Percentiles rank a stretch among this genome's conserved stretches.
These are phyloP conservation scores for Etheostoma nigrum DNA, from an alignment of 2,797 vertebrate species.

Conservation along the genomic window DNA sequence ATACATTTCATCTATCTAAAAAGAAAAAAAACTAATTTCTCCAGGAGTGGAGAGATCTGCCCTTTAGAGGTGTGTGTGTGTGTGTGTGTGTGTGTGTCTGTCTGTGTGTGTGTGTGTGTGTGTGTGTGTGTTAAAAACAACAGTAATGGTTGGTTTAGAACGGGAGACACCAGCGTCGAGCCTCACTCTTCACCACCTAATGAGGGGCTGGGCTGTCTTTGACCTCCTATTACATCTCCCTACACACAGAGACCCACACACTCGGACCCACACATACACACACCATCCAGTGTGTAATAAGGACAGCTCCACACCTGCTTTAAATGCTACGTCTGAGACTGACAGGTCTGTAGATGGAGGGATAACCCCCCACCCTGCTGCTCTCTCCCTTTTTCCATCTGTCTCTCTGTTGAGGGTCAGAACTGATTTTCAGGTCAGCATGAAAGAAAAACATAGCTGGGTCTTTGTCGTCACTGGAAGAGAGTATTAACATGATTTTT, in stretches of 20 bases:
- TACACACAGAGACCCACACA: conserved; percentile 33
- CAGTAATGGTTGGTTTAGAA: conserved; percentile 52
- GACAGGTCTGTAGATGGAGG: conserved; percentile 72
- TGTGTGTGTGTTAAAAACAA: conserved; percentile 37
- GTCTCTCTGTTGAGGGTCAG: conserved; percentile 32
- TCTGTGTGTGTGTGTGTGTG: conserved; percentile 9
- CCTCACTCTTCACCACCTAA: conserved; percentile 87
- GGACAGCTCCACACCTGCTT: conserved; percentile 80
- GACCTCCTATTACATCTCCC: conserved; percentile 63
- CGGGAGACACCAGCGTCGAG: conserved; percentile 61
- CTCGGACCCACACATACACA: conserved; percentile 54
- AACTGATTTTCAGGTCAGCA: conserved; percentile 3
- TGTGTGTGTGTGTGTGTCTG: conserved; percentile 32
- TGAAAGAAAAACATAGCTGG: background rate
- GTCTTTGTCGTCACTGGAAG: conserved; percentile 5
- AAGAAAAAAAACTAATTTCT: conserved; percentile 71
- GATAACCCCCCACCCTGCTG: conserved; percentile 76
- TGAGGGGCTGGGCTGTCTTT: conserved; percentile 81
- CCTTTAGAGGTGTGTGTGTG: conserved; percentile 68
- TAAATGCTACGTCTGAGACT: conserved; percentile 80
- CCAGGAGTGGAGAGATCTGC: conserved; percentile 79
- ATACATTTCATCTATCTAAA: conserved; percentile 40
- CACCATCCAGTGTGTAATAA: conserved; percentile 53
- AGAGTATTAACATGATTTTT: background rate
- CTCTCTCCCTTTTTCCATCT: conserved; percentile 42